phyloP scores from a whole-genome alignment of 2,888 invertebrate species.

The Acanthoscelides obtectus region DNA sequence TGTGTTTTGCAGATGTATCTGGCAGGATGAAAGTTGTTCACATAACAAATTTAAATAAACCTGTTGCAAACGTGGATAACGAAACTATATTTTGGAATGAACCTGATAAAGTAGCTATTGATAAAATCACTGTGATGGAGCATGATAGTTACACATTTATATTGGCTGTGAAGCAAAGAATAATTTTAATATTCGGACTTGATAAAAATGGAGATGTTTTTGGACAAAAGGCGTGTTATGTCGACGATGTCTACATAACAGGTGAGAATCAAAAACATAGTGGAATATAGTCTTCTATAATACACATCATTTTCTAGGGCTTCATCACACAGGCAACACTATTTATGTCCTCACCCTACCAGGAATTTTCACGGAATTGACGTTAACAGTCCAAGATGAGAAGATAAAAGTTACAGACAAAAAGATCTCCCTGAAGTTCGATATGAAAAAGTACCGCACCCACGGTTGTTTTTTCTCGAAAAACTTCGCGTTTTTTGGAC shows the following conservation, averaged over 20 bases:
- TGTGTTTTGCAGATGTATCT: conserved; percentile 34
- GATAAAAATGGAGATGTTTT: conserved; percentile 31
- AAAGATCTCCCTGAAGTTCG: conserved; percentile 34
- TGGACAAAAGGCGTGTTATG: conserved; percentile 29
- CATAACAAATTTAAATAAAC: conserved; percentile 28
- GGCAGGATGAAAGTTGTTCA: conserved; percentile 35
- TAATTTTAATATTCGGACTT: conserved; percentile 33
- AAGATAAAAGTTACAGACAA: conserved; percentile 33
- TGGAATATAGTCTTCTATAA: conserved; percentile 1
- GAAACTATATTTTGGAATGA: conserved; percentile 30
- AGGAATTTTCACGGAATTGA: conserved; percentile 36
- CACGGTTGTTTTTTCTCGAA: conserved; percentile 37
- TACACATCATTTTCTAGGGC: no score
- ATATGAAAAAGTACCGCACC: conserved; percentile 31
- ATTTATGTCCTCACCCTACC: conserved; percentile 34
- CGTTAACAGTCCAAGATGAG: conserved; percentile 27
- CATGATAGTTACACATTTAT: conserved; percentile 30
- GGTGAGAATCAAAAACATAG: conserved; percentile 25
- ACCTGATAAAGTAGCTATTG: conserved; percentile 30
- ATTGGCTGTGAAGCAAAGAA: conserved; percentile 32
- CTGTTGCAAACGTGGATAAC: conserved; percentile 21
- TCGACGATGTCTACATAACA: conserved; percentile 36
- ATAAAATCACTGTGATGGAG: conserved; percentile 32
- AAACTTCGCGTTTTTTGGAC: conserved; percentile 34
- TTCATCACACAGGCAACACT: conserved; percentile 32